Evolutionary conservation across 2,113 vertebrate species (phyloP), one percentile per base, ranked within the genome.

Genomic region (Nanorana parkeri): DNA sequence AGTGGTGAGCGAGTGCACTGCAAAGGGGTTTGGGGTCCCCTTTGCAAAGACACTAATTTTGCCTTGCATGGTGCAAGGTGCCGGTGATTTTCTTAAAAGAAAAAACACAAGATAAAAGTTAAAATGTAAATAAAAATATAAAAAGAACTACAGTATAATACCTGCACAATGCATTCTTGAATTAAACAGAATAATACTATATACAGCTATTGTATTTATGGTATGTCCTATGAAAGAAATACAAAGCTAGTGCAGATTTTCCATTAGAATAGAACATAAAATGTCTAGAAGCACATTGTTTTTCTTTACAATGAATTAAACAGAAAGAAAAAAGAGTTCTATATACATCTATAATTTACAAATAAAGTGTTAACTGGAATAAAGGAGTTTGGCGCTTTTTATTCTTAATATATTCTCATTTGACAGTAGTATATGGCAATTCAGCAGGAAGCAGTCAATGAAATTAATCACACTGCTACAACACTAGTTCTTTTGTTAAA

Each of bases 381-480:
- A 64, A 77, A 77, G 36, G 74, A 52, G 29, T 52, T 76, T 76
- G 73, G 73, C 26, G 17, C 17, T 64, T 77, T 74, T 63, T 77
- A 0, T 80, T 16, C 32, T 52, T 67, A 80, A 68, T 80, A 69
- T 80, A 68, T 80, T 83, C 29, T 54, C 0, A 54, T 54, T 68
- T 23, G 66, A 11, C 23, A 85, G 2, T 17, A 54, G 67, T 87
- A 56, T 80, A 80, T 32, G 28, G 64, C 54, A 58, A 80, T 68
- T 41, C 66, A 75, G 84, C 0, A 77, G 60, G 4, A 11, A 51
- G 56, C 28, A 80, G 1, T 52, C 87, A 58, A 85, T 0, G 15
- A 41, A 80, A 78, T 26, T 69, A 0, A 84, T 36, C 6, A 84
- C 17, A 1, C 55, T 56, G 83, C 17, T 83, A 3, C 1, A 61